These are phyloP conservation scores for Taenioides sp. DNA, from an alignment of 2,797 vertebrate species.

Conservation along the genomic window DNA sequence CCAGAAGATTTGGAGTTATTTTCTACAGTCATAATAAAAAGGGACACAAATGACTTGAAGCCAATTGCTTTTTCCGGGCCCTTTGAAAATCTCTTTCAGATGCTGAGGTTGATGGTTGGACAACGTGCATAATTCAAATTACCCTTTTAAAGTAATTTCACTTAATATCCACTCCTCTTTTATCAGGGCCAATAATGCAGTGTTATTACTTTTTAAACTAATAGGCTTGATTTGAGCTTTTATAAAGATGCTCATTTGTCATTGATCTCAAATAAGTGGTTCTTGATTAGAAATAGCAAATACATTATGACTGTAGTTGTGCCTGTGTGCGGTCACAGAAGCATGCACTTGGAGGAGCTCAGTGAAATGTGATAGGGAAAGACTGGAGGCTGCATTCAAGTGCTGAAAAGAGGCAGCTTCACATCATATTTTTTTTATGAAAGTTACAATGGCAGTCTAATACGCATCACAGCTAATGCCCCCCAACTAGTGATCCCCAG, in stretches of 20 bases:
- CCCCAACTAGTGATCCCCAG: conserved; percentile 63
- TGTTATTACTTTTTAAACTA: conserved; percentile 53
- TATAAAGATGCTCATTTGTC: conserved; percentile 64
- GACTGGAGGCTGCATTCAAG: conserved; percentile 42
- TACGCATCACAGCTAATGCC: conserved; percentile 72
- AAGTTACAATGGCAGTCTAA: conserved; percentile 76
- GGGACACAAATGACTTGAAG: conserved; percentile 78
- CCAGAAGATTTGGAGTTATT: conserved; percentile 65
- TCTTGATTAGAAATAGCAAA: conserved; percentile 51
- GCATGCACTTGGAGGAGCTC: conserved; percentile 36
- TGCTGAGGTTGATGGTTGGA: conserved; percentile 75
- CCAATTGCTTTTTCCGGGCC: conserved; percentile 68
- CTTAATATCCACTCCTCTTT: conserved; percentile 60
- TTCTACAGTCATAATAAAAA: conserved; percentile 82
- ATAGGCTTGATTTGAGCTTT: conserved; percentile 58
- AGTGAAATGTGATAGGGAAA: conserved; percentile 58
- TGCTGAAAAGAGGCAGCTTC: conserved; percentile 58
- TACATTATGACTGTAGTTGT: conserved; percentile 42
- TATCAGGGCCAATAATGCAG: conserved; percentile 51
- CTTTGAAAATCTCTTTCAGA: conserved; percentile 77
- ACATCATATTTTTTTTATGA: conserved; percentile 73
- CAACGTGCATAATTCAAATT: conserved; percentile 66
- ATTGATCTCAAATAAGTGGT: conserved; percentile 42
- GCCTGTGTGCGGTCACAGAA: conserved; percentile 68
- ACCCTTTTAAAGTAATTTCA: conserved; percentile 59